Evolutionary conservation across 2,113 vertebrate species (phyloP), one percentile per base, ranked within the genome.

Genomic region (Archocentrus centrarchus): DNA sequence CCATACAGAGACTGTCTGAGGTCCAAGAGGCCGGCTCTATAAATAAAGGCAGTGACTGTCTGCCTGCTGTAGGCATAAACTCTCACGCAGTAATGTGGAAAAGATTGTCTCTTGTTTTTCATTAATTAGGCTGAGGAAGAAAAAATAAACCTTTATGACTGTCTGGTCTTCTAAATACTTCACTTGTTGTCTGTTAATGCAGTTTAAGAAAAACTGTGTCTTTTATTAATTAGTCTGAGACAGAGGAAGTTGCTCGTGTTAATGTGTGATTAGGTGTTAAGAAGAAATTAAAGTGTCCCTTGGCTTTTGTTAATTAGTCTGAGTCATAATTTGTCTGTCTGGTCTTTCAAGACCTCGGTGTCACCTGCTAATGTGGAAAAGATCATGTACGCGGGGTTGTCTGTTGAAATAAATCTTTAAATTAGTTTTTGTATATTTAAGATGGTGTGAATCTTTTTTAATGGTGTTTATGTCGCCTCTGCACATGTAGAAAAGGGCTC

Each of bases 1-100:
- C 86, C 88, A 93, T 85, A 86, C 89, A 77, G 75, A 88, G 79
- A 37, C 70, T 41, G 89, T 89, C 88, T 92, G 85, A 86, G 75
- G 82, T 22, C 61, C 66, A 1, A 78, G 85, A 86, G 77, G 66
- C 89, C 68, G 79, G 22, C 18, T 47, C 88, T 87, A 87, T 93
- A 90, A 89, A 92, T 92, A 89, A 84, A 85, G 78, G 10, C 87
- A 59, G 32, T 35, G 88, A 76, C 75, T 82, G 86, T 91, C 88
- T 88, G 66, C 66, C 57, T 41, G 58, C 55, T 83, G 13, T 77
- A 79, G 58, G 70, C 60, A 27, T 10, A 75, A 35, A 55, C 32
- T 32, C 58, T 64, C 66, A 66, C 41, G 79, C 14, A 30, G 77
- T 76, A 81, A 35, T 18, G 64, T 75, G 78, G 83, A 82, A 80